Evolutionary conservation across 2,888 invertebrate genomes (phyloP), one percentile per base, ranked within the genome.

Genomic region (Leucophenga montana): DNA sequence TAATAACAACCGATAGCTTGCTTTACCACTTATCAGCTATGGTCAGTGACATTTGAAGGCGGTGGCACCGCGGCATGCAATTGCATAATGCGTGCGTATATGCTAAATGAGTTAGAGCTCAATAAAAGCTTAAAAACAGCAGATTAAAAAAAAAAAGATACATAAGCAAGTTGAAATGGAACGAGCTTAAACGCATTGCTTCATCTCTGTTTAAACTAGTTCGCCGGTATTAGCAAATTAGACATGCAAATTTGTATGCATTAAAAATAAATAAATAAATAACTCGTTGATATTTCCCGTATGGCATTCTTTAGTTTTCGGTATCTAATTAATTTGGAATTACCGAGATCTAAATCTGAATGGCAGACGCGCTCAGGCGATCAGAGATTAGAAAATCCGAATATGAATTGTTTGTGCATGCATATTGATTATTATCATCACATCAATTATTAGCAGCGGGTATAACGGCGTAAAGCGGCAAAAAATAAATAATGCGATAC

Each of bases 41-140:
- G 53, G 53, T 18, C 18, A 53, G 18, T 53, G 18, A 53, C 48
- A 48, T 48, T 14, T 48, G 16, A 27, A 27, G 27, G 27, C 27
- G 27, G 27, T 4, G 27, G 27, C 27, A 27, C 27, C 39, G 16
- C 53, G 53, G 16, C 68, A 14, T 48, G 73, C 68, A 72, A 72
- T 78, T 78, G 74, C 77, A 78, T 76, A 71, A 77, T 64, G 31
- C 39, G 39, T 39, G 39, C 39, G 39, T 39, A 39, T 39, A 39
- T 27, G 27, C 27, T 27, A 27, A 27, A 16, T 48, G 48, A n/a
- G 48, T 27, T 27, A 27, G 27, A 27, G 27, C 27, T 27, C 27
- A 27, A 27, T 27, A 27, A 27, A 27, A 27, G 27, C 27, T 27
- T 27, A 27, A 27, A 27, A 27, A 27, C 27, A 27, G 27, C 27